Evolutionary conservation across 2,113 vertebrate genomes (phyloP), one percentile per base, ranked within the genome.

Genomic region (Panurus biarmicus): DNA sequence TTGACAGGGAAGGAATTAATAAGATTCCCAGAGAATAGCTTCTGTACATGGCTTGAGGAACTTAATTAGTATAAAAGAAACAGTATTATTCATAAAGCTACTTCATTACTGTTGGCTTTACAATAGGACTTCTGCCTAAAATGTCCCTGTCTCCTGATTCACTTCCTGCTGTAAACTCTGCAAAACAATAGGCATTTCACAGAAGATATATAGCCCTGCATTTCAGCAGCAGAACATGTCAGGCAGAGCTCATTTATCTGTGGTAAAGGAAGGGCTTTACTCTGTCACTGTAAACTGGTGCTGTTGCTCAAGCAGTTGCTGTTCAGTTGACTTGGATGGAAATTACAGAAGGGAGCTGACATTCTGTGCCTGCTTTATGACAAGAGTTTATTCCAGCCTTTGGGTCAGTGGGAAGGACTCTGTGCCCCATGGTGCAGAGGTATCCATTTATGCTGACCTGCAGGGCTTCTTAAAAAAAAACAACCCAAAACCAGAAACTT

Each of bases 101-200:
- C 85, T 95, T 91, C 74, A 74, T 89, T 92, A 40, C 87, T 76
- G 51, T 90, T 91, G 44, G 75, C 93, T 88, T 93, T 61, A 94
- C 85, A 93, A 80, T 78, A 47, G 82, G 75, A 85, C 72, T 94
- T 95, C 82, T 93, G 85, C 93, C 85, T 86, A n/a, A 71, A 94
- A 80, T 47, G 75, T 90, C 87, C 72, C 91, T 24, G 8, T 85
- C 91, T 84, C 74, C 93, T 85, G 91, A 44, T 91, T 91, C 78
- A 62, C 91, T 96, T 96, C 96, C 96, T 96, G 93, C 85, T 94
- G 5, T 47, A 90, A 92, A 87, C 38, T 89, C 44, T 51, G 72
- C 60, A 60, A 89, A 94, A 97, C 95, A 96, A 96, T 80, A 54
- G 94, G 11, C 51, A 24, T 87, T 94, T 96, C 94, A 94, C 64